A percentile compares a stretch with the other conserved stretches of the same genome.
phyloP scores from a whole-genome alignment of 1,140 invertebrate species.

The Zaprionus ornatus region DNA sequence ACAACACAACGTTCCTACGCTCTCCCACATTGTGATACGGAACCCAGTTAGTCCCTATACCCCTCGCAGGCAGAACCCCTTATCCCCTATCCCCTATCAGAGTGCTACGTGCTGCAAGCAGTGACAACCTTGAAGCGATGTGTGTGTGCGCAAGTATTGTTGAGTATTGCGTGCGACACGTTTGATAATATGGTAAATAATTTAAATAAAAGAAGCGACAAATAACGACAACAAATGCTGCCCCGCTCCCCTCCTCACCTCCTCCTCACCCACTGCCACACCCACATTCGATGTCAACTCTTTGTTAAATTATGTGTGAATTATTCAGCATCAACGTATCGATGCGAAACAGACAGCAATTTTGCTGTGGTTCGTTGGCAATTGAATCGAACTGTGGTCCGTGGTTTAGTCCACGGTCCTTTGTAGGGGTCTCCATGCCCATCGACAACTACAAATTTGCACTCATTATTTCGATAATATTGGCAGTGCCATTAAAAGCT shows the following conservation, averaged over 20 bases:
- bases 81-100: neutral
- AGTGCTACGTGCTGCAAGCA: conserved; percentile 41
- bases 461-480: conserved; percentile 4
- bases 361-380: conserved; percentile 30
- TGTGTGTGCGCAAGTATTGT: conserved; percentile 27
- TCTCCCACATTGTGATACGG: neutral
- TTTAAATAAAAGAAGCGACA: conserved; percentile 50
- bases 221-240: conserved; percentile 40
- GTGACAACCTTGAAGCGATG: conserved; percentile 21
- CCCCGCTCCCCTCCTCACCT: neutral
- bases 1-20: neutral
- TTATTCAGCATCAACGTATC: conserved; percentile 57
- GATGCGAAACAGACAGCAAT: conserved; percentile 32
- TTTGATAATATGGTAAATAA: conserved; percentile 68
- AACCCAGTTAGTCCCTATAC: neutral
- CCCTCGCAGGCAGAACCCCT: too few relatives aligned
- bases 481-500: conserved; percentile 1
- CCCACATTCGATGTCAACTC: conserved; percentile 52
- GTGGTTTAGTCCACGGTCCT: neutral
- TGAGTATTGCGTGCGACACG: conserved; percentile 42
- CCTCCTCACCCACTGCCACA: neutral
- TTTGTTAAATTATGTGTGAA: conserved; percentile 68
- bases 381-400: conserved; percentile 36
- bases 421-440: neutral
- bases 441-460: neutral